Percentiles rank a stretch among this genome's conserved stretches.
Evolutionary conservation across 2,113 vertebrate genomes (phyloP).

Genomic region (Condylura cristata): DNA sequence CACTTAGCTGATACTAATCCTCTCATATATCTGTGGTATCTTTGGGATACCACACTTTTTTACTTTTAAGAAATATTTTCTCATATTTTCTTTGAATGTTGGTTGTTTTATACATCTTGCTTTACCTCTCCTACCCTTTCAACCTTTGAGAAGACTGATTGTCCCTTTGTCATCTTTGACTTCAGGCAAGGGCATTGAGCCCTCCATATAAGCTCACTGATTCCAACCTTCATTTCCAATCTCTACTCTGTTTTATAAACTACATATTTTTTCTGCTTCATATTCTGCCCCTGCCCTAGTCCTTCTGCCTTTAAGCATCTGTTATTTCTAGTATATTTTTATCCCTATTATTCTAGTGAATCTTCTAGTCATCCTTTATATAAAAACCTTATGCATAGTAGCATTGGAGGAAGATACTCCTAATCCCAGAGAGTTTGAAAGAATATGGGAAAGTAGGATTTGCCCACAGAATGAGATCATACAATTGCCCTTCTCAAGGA

Average conservation of each 20-base stretch:
- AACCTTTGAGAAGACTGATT: not conserved
- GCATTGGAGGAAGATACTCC: not conserved
- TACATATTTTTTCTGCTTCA: not conserved
- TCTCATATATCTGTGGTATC: not conserved
- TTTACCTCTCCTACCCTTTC: not conserved
- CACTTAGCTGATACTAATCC: not conserved
- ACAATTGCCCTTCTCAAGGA: not conserved
- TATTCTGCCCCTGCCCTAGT: not conserved
- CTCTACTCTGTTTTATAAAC: not conserved
- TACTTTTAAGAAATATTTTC: not conserved
- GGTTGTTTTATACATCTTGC: not conserved
- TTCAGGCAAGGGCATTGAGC: not conserved
- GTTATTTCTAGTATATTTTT: not conserved
- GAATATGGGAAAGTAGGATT: not conserved
- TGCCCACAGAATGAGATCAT: not conserved
- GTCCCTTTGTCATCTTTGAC: not conserved
- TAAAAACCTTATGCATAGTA: not conserved
- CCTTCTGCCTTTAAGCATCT: not conserved
- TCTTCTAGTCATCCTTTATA: not conserved
- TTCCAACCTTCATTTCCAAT: not conserved
- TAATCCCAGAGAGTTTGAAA: not conserved
- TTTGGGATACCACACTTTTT: not conserved
- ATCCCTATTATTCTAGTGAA: not conserved
- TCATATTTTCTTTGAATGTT: not conserved
- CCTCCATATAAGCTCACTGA: not conserved